These are phyloP conservation scores for Phlogophora meticulosa DNA, from an alignment of 2,888 invertebrate species.

Conservation along the genomic window DNA sequence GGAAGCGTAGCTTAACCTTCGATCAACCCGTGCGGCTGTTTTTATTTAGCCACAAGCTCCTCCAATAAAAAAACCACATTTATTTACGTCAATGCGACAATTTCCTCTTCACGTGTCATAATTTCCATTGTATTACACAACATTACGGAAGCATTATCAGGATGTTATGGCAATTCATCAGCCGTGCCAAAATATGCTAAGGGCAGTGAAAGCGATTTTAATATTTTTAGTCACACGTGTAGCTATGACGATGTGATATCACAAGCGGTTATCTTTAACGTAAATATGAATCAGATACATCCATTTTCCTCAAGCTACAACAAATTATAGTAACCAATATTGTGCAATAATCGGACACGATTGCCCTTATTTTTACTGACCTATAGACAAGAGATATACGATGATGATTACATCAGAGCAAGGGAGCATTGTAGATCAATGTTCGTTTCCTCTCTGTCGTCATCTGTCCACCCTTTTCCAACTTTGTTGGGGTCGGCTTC, in stretches of 20 bases:
- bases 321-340: neutral
- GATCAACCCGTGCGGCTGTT: too few relatives aligned
- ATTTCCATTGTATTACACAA: constrained; percentile 27
- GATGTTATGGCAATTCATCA: neutral
- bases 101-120: constrained; percentile 23
- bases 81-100: constrained; percentile 4
- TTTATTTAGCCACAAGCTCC: too few relatives aligned
- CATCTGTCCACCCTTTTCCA: too few relatives aligned
- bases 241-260: constrained; percentile 9
- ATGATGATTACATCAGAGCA: neutral
- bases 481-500: too few relatives aligned
- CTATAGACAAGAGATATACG: neutral
- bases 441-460: neutral
- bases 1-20: too few relatives aligned
- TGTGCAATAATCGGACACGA: constrained; percentile 10
- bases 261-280: constrained; percentile 11
- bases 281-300: constrained; percentile 10
- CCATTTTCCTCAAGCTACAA: constrained; percentile 11
- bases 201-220: constrained; percentile 11
- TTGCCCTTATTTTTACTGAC: neutral
- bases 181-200: constrained; percentile 12
- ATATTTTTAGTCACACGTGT: constrained; percentile 26
- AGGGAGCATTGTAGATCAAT: neutral
- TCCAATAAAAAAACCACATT: too few relatives aligned
- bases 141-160: constrained; percentile 7